Base-by-base conservation (phyloP, 2,888 invertebrate species). In the Drosophila nr. perissopoda region DNA sequence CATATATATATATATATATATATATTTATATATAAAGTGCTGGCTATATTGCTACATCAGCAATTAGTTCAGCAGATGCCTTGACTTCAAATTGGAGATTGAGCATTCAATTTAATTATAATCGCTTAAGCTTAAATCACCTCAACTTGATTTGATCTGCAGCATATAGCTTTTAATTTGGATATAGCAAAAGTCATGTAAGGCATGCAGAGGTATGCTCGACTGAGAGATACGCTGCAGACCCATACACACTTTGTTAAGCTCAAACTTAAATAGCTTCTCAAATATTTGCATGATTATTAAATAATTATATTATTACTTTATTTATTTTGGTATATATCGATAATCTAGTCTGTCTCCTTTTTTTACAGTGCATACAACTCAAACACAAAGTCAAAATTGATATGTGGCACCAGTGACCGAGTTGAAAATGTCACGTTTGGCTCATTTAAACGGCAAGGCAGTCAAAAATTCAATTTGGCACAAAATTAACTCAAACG, bases 1-100 rank as follows among this genome's bases (percentile, higher is more conserved):
- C n/a, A 65, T 64, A 70, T 73, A 81, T 63, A 82, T 73, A 68
- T 72, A 68, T 82, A 74, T 60, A 82, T 76, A 79, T 67, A 80
- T 71, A 71, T 67, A 61, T 76, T 70, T 64, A 82, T 82, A 79
- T 80, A 80, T 79, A 74, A 79, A 71, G 63, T 56, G 58, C 6
- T 67, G 11, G 54, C 29, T 64, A 33, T 31, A 49, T 33, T 34
- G 74, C 74, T 70, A 31, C 61, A 74, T 62, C 60, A 48, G 75
- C 78, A 78, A 78, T 78, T 75, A 78, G 76, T 52, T 48, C 18
- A 65, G 42, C 38, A 34, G 7, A 2, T n/a, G 48, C 25, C 34
- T 31, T 25, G 27, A 27, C 54, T 58, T 45, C 10, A 29, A 56
- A 27, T 25, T 27, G 51, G 11, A 33, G 33, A 33, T 33, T 16